Evolutionary conservation across 2,797 vertebrate genomes (phyloP), one percentile per base, ranked within the genome.

Genomic region (Rhincodon typus): DNA sequence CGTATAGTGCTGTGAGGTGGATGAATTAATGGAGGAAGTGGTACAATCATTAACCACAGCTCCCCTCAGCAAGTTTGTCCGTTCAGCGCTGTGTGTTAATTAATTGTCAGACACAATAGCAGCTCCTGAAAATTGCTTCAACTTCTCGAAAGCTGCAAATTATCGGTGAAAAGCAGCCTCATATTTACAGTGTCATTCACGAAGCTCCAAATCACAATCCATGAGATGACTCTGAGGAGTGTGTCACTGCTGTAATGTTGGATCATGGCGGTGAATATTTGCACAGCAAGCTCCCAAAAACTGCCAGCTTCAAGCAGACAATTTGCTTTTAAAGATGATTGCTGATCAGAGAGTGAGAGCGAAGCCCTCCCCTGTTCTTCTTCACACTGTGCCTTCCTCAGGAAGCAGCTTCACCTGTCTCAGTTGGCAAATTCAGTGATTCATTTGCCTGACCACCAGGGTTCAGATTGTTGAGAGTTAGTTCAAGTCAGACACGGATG

Each of bases 1-100:
- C 66, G 67, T 25, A 62, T 27, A 25, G 66, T 21, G 25, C 34
- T 42, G 66, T 69, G 90, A 69, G 19, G n/a, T 69, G 62, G 62
- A 10, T 93, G n/a, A 93, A 93, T 93, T 69, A 93, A 69, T 93
- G 62, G 90, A n/a, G 30, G 19, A 42, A 93, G 62, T 69, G 90
- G 69, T 91, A 34, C 42, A 67, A n/a, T 42, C 90, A 42, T 66
- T 69, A 93, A 93, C 66, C 62, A 34, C 67, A 3, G 23, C 2
- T 93, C 62, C 90, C 38, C 21, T 93, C 90, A 93, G 62, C 10
- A 34, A 93, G 19, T 57, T 57, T 30, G 86, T 67, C 90, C 66
- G 34, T 91, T 93, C 62, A 67, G 17, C 19, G n/a, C 17, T 38
- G 90, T 21, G 25, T 23, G 19, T 69, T 67, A 69, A 69, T 69